phyloP scores from a whole-genome alignment of 1,140 invertebrate genomes.

The Agrypnia vestita region DNA sequence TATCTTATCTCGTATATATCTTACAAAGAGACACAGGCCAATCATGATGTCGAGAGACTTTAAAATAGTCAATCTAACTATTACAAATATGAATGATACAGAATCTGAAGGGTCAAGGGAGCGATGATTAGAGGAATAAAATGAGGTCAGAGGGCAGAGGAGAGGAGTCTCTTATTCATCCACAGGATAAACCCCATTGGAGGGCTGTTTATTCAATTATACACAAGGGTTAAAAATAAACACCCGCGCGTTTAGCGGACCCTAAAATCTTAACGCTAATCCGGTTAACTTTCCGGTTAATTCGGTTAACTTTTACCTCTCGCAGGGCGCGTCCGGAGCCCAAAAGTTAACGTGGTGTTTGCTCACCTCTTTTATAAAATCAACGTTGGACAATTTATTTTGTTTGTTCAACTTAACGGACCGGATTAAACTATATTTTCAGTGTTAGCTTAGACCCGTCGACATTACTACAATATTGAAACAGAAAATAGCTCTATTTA shows the following conservation, averaged over 20 bases:
- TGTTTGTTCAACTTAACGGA: too few species aligned
- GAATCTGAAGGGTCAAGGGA: too few species aligned
- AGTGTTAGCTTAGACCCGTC: too few species aligned
- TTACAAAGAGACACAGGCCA: too few species aligned
- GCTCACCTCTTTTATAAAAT: neutral
- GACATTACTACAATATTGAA: too few species aligned
- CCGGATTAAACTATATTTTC: too few species aligned
- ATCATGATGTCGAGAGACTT: too few species aligned
- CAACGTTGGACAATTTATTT: neutral
- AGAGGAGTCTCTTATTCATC: neutral
- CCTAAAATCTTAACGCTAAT: constrained; percentile 9
- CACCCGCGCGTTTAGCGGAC: neutral
- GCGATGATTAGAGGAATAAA: neutral
- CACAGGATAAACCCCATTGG: neutral
- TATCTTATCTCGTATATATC: too few species aligned
- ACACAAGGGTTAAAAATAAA: constrained; percentile 21
- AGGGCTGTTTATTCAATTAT: constrained; percentile 12
- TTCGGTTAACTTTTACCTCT: neutral
- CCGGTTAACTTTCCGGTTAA: constrained; percentile 4
- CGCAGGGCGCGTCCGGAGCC: neutral
- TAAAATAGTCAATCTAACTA: too few species aligned
- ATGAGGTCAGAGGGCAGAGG: neutral
- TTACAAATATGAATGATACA: too few species aligned
- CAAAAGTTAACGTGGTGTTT: neutral
- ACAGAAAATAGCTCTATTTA: too few species aligned